Conservation (phyloP, 2,113 vertebrate genomes). For the Trematomus loennbergii region DNA sequence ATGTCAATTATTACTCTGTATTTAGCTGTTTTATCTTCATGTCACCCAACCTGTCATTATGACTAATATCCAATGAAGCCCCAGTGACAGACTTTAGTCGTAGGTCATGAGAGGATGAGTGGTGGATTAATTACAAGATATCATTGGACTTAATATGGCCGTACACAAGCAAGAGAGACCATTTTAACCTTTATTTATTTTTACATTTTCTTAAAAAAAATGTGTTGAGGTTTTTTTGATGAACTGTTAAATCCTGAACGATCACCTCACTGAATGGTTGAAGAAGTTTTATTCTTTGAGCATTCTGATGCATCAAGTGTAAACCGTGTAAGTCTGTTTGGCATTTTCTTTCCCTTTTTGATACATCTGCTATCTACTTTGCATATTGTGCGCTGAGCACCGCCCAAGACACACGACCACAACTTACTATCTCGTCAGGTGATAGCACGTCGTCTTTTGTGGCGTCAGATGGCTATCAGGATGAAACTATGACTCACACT, state of each 20-base stretch:
- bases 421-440: slow-evolving; percentile 18
- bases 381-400: no score
- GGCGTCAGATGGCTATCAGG: slow-evolving; percentile 12
- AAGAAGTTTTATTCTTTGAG: no score
- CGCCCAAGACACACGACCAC: no score
- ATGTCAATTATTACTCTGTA: slow-evolving; percentile 20
- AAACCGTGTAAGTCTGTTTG: no score
- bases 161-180: background rate
- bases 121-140: background rate
- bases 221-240: background rate
- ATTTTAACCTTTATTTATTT: background rate
- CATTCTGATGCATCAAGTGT: no score
- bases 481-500: slow-evolving; percentile 50
- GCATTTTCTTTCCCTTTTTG: no score
- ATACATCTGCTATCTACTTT: no score
- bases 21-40: slow-evolving; percentile 23
- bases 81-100: slow-evolving; percentile 27
- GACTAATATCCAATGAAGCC: slow-evolving; percentile 46
- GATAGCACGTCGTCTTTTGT: slow-evolving; percentile 12
- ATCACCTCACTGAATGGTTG: background rate
- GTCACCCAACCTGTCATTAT: slow-evolving; percentile 55
- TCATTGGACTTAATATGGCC: background rate
- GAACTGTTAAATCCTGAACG: background rate
- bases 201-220: background rate
- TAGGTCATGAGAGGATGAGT: slow-evolving; percentile 21